Conservation (phyloP, 2,888 invertebrate species). For the Trissolcus japonicus region DNA sequence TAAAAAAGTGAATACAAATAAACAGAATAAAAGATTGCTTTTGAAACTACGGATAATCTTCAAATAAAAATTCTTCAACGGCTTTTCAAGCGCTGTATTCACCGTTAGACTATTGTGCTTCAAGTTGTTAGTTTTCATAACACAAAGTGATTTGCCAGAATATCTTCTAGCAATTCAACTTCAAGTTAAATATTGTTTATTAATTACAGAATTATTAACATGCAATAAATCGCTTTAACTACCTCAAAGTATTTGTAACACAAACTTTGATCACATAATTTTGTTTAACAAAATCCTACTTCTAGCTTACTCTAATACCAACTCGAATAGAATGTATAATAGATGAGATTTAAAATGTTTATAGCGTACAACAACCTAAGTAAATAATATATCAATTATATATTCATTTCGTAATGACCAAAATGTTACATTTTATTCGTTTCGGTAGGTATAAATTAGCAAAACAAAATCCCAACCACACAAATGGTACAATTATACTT, state of each 20-base stretch:
- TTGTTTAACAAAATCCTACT: conserved; percentile 11
- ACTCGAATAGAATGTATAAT: conserved; percentile 8
- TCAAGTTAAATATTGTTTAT: conserved; percentile 13
- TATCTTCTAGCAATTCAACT: conserved; percentile 4
- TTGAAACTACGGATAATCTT: conserved; percentile 2
- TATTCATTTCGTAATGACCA: too few relatives aligned
- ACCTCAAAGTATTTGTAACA: conserved; percentile 17
- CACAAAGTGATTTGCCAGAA: not conserved
- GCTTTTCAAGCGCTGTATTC: not conserved
- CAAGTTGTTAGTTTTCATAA: conserved; percentile 19
- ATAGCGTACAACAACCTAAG: too few relatives aligned
- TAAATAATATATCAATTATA: too few relatives aligned
- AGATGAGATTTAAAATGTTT: not conserved
- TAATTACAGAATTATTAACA: conserved; percentile 42
- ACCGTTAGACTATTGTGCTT: conserved; percentile 21
- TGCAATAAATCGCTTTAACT: conserved; percentile 36
- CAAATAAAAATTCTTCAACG: not conserved
- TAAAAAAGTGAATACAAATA: too few relatives aligned
- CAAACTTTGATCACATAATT: not conserved
- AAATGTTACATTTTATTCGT: conserved; percentile 13
- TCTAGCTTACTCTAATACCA: conserved; percentile 25
- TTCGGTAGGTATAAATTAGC: conserved; percentile 24
- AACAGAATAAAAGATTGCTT: conserved; percentile 2
- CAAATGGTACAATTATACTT: not conserved
- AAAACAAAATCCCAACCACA: conserved; percentile 30